These are phyloP conservation scores for Oncopeltus fasciatus DNA, from an alignment of 1,140 invertebrate species.

Conservation along the genomic window DNA sequence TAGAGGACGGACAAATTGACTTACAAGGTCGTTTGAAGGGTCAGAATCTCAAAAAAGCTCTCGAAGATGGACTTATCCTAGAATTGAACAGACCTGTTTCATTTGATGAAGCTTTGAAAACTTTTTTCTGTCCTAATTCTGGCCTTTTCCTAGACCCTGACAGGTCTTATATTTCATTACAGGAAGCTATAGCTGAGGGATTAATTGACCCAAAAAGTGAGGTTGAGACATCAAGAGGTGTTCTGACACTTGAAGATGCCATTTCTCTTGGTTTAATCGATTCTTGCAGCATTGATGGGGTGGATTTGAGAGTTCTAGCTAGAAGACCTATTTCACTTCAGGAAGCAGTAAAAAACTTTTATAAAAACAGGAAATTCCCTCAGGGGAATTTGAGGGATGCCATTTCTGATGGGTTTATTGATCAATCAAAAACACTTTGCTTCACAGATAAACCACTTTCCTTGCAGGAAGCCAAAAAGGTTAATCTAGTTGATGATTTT, in stretches of 20 bases:
- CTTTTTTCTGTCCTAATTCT: slow-evolving; percentile 60
- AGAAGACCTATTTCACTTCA: not conserved
- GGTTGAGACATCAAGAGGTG: slow-evolving; percentile 59
- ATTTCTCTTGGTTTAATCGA: slow-evolving; percentile 42
- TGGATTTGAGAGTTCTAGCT: not conserved
- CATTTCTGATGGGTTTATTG: not conserved
- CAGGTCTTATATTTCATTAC: slow-evolving; percentile 53
- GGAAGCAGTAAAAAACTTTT: not conserved
- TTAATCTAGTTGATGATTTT: not conserved
- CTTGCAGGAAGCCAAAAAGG: not conserved
- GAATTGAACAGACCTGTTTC: slow-evolving; percentile 64
- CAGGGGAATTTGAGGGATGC: not conserved
- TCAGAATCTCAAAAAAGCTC: slow-evolving; percentile 70
- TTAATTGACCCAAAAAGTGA: slow-evolving; percentile 71
- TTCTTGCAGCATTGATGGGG: not conserved
- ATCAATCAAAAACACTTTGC: not conserved
- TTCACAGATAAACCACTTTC: not conserved
- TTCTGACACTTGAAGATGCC: slow-evolving; percentile 57
- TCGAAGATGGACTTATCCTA: slow-evolving; percentile 65
- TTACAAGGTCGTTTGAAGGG: slow-evolving; percentile 44
- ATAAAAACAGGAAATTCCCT: not conserved
- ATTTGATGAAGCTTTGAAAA: slow-evolving; percentile 58
- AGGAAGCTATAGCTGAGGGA: slow-evolving; percentile 55
- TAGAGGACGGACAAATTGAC: slow-evolving; percentile 63
- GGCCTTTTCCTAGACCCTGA: slow-evolving; percentile 78